Percentiles rank a stretch among this genome's conserved stretches.
Conservation (phyloP, 2,888 invertebrate species). For the Argynnis bischoffii region DNA sequence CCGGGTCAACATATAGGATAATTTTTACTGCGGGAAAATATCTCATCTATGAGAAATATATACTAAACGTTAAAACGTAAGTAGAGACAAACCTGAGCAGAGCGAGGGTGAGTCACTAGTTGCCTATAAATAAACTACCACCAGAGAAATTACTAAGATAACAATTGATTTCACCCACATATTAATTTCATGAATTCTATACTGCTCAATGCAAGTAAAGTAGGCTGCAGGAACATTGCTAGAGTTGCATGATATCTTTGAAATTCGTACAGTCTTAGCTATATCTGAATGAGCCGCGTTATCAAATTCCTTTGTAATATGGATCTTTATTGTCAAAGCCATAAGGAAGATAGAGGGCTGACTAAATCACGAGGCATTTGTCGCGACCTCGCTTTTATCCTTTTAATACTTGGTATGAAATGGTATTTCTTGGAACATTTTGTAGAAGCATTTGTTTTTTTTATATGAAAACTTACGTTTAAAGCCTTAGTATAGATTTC, state of each 20-base stretch:
- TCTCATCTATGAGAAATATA: too few species aligned
- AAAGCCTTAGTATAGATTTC: too few species aligned
- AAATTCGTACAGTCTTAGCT: background rate
- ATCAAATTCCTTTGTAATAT: conserved; percentile 10
- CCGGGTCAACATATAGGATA: too few species aligned
- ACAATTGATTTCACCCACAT: too few species aligned
- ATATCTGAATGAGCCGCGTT: conserved; percentile 2
- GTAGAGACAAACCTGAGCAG: too few species aligned
- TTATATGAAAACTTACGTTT: background rate
- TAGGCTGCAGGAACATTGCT: background rate
- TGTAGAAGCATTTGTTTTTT: background rate
- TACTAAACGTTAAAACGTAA: too few species aligned
- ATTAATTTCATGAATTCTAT: too few species aligned
- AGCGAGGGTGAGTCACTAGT: too few species aligned
- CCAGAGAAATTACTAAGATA: too few species aligned
- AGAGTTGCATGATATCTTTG: background rate
- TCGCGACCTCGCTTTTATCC: conserved; percentile 12
- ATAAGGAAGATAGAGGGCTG: conserved; percentile 4
- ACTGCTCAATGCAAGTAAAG: background rate
- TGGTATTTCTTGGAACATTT: background rate
- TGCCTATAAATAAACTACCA: too few species aligned
- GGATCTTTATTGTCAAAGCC: conserved; percentile 17
- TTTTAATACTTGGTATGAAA: conserved; percentile 1
- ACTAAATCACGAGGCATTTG: conserved; percentile 2
- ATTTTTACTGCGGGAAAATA: too few species aligned